A percentile compares a stretch with the other conserved stretches of the same genome.
These are phyloP conservation scores for Drosophila sturtevanti DNA, from an alignment of 1,140 invertebrate species.

Conservation along the genomic window DNA sequence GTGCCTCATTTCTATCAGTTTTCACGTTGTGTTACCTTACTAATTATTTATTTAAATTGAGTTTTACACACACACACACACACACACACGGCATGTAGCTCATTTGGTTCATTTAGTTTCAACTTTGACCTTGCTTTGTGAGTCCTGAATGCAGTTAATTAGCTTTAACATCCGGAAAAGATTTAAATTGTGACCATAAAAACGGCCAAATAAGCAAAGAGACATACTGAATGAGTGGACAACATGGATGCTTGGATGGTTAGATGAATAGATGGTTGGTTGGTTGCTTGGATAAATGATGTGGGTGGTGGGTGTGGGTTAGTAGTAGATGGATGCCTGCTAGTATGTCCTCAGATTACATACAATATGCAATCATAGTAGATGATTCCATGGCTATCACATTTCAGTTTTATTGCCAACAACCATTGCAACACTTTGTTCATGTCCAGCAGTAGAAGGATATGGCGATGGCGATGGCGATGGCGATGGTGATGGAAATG, in stretches of 20 bases:
- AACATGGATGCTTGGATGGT: not conserved
- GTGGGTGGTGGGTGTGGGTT: too few species aligned
- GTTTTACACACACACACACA: slow-evolving; percentile 11
- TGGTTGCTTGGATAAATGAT: not conserved
- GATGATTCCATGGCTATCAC: slow-evolving; percentile 28
- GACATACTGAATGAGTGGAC: not conserved
- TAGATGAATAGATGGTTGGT: not conserved
- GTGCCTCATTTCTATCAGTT: not conserved
- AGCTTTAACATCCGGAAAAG: slow-evolving; percentile 27
- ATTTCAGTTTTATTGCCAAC: slow-evolving; percentile 41
- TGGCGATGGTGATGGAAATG: too few species aligned
- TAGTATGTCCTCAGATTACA: slow-evolving; percentile 29
- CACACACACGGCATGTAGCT: not conserved
- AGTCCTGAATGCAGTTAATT: slow-evolving; percentile 60
- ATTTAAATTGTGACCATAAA: slow-evolving; percentile 15
- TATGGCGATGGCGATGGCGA: not conserved
- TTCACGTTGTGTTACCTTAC: slow-evolving; percentile 8
- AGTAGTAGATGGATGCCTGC: slow-evolving; percentile 23
- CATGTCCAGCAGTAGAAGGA: slow-evolving; percentile 14
- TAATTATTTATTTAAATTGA: slow-evolving; percentile 67
- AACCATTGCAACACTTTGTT: slow-evolving; percentile 40
- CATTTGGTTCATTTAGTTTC: slow-evolving; percentile 22
- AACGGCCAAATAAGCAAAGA: not conserved
- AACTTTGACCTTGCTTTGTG: slow-evolving; percentile 27
- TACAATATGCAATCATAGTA: slow-evolving; percentile 36